Conservation (phyloP, 2,113 vertebrate genomes). For the Alligator sinensis region DNA sequence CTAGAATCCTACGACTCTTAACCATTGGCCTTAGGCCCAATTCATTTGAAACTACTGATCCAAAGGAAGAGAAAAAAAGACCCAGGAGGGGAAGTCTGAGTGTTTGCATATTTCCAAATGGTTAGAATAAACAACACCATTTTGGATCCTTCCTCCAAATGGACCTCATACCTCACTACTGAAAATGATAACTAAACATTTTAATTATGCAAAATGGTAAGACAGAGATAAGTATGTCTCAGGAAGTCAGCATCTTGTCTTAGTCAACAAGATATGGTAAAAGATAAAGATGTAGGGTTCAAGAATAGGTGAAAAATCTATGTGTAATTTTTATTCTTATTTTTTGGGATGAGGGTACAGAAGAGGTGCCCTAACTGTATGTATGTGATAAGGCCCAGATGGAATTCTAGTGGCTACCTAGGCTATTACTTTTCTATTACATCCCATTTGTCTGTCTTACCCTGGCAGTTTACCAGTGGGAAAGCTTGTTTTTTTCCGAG, state of each 20-base stretch:
- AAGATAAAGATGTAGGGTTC: too few species aligned
- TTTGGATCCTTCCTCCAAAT: neutral
- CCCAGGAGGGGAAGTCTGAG: neutral
- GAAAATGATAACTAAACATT: neutral
- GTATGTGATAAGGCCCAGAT: neutral
- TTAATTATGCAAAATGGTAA: neutral
- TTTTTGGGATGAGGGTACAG: neutral
- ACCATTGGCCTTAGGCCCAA: neutral
- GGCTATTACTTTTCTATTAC: neutral
- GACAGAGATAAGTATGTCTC: neutral
- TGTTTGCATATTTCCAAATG: neutral
- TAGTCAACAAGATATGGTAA: neutral
- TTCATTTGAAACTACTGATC: neutral
- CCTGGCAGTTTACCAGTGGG: too few species aligned
- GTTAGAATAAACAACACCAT: neutral
- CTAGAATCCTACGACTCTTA: neutral
- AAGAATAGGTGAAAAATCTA: too few species aligned
- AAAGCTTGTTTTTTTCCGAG: too few species aligned
- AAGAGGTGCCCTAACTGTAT: neutral
- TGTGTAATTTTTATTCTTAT: too few species aligned
- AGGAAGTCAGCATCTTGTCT: neutral
- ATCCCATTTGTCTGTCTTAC: neutral
- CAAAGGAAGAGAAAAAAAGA: neutral
- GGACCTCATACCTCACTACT: neutral
- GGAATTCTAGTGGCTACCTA: neutral